Base-by-base conservation (phyloP, 2,888 invertebrate species). In the Drosophila pseudotakahashii region DNA sequence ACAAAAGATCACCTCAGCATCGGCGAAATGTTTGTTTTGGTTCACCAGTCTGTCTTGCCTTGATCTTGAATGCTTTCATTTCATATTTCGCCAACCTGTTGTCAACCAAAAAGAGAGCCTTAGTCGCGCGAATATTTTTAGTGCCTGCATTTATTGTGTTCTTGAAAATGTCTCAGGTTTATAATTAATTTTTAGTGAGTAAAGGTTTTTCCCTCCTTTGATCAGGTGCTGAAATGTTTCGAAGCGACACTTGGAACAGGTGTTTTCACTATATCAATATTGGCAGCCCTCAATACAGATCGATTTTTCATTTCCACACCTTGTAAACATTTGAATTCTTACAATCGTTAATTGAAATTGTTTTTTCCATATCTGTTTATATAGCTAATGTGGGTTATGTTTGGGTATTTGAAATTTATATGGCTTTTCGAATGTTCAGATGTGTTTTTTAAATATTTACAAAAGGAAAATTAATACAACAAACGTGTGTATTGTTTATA, bases 21-120 rank as follows among this genome's bases (percentile, higher is more conserved):
- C 30, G 34, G 42, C 26, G 32, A 63, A 81, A 69, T 68, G 76
- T 83, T 82, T 86, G 77, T 83, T 83, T 79, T 86, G 84, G 73
- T 79, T 71, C 54, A 41, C 16, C 41, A 19, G n/a, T 42, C 26
- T 66, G 32, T 52, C 23, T 69, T 53, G 82, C 84, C 86, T 86
- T 83, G 82, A 83, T 86, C 86, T 83, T 86, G 87, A 79, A 78
- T 69, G 74, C 42, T 62, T 79, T 61, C 51, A 44, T 51, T 45
- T 62, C 36, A 54, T 48, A 57, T 63, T 73, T 69, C 41, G 75
- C 69, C 55, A 69, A 60, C 63, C 64, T 76, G 86, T 83, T 83
- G 86, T 79, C 86, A 86, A 81, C 81, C 55, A 45, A 50, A 53
- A 39, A 0, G n/a, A 53, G 51, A 45, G 26, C 41, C 55, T 55